Base-by-base conservation (phyloP, 2,113 vertebrate genomes). In the Syngnathus scovelli region DNA sequence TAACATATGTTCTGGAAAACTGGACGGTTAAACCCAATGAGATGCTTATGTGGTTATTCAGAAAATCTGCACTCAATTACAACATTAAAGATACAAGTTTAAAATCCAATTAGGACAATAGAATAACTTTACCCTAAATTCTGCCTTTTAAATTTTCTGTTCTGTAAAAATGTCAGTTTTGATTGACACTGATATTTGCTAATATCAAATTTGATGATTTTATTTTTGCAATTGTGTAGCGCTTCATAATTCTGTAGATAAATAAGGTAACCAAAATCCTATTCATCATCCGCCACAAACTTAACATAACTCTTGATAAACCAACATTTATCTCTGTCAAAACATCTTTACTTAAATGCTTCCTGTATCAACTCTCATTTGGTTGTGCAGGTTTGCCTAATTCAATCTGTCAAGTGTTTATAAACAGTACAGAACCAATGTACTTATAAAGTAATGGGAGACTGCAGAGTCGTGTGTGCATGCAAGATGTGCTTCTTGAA, bases 331-430 rank as follows among this genome's bases (percentile, higher is more conserved):
- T 56, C 4, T 56, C 36, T 36, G 54, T 15, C 36, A 33, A 7
- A 21, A 18, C 15, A 18, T 37, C 6, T 60, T 38, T 60, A 39
- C 2, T n/a, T 8, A 61, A n/a, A 61, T 11, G 39, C 4, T 39
- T 39, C 7, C 3, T 38, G 18, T 12, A 61, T 39, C 21, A 56
- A 27, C 11, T 61, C 21, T 44, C 6, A 16, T 23, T 44, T 16
- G 41, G 44, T 62, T 62, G 39, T 62, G 61, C 61, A 62, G 39
- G 19, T 62, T n/a, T 15, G 41, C 39, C 61, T 23, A 43, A 62
- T 62, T 21, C n/a, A 44, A 41, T 44, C 61, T 44, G 39, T 39
- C 27, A 11, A 44, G 39, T 62, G 19, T 41, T 38, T 61, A 13
- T 43, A 11, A 13, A 58, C 11, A 36, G 13, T 64, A 11, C 23